These are phyloP conservation scores for Chaenocephalus aceratus DNA, from an alignment of 2,113 vertebrate species.

Conservation along the genomic window DNA sequence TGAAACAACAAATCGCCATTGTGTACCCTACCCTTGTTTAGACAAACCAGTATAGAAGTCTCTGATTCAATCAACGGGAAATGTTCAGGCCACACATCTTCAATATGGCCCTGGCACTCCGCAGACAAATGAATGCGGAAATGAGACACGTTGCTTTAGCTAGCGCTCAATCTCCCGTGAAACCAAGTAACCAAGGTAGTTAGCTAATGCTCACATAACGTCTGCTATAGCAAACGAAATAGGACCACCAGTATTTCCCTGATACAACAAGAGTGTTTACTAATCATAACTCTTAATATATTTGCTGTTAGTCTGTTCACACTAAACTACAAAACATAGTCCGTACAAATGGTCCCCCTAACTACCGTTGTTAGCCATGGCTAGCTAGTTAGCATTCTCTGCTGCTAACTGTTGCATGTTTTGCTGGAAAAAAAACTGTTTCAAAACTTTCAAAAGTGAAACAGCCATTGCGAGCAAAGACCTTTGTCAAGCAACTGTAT, in stretches of 20 bases:
- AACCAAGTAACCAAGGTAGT: conserved; percentile 64
- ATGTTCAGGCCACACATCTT: conserved; percentile 65
- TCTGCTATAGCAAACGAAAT: not conserved
- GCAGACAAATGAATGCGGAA: conserved; percentile 81
- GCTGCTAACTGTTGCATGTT: conserved; percentile 82
- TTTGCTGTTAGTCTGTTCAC: not conserved
- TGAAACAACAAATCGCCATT: conserved; percentile 1
- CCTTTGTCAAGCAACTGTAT: not conserved
- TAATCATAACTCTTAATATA: fast-evolving
- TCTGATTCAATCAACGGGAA: conserved; percentile 50
- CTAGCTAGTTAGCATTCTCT: conserved; percentile 63
- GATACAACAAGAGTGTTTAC: not conserved
- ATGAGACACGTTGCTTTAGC: conserved; percentile 84
- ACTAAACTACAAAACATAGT: not conserved
- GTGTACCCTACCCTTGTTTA: conserved; percentile 2
- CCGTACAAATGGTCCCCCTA: not conserved
- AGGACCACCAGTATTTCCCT: fast-evolving
- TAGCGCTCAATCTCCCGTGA: conserved; percentile 60
- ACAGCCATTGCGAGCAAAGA: not conserved
- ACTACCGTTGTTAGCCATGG: conserved; percentile 23
- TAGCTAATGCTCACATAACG: conserved; percentile 33
- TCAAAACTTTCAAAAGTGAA: conserved; percentile 65
- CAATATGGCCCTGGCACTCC: conserved; percentile 78
- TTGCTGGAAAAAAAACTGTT: conserved; percentile 54
- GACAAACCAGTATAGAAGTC: conserved; percentile 17